phyloP scores from a whole-genome alignment of 1,140 invertebrate species.

The Drosophila repletoides region DNA sequence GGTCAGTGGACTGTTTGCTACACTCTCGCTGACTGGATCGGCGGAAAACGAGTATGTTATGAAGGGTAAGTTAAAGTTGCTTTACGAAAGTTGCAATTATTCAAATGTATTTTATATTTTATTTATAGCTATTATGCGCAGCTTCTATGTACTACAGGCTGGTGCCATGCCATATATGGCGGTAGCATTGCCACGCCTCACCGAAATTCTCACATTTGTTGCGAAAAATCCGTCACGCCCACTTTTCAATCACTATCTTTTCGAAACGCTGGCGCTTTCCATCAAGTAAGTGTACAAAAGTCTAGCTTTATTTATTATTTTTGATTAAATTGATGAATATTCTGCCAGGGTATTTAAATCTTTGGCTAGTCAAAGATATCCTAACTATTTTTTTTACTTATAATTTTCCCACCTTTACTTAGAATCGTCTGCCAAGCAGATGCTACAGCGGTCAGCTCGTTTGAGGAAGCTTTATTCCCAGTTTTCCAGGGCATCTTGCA shows the following conservation, averaged over 20 bases:
- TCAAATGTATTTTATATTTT: not conserved
- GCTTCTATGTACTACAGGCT: conserved; percentile 91
- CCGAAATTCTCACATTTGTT: conserved; percentile 91
- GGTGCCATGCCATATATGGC: conserved; percentile 91
- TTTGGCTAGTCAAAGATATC: too few species aligned
- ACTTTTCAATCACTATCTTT: conserved; percentile 98
- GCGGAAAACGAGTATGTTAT: conserved; percentile 98
- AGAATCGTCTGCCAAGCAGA: conserved; percentile 92
- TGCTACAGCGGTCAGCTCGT: conserved; percentile 90
- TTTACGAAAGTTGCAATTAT: not conserved
- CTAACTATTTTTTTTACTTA: not conserved
- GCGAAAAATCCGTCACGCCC: conserved; percentile 97
- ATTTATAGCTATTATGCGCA: conserved; percentile 91
- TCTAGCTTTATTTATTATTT: too few species aligned
- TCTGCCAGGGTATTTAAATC: too few species aligned
- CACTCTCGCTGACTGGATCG: conserved; percentile 88
- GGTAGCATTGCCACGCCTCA: conserved; percentile 91
- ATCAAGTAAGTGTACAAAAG: conserved; percentile 85
- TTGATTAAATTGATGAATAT: too few species aligned
- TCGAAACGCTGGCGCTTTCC: conserved; percentile 95
- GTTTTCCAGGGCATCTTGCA: conserved; percentile 96
- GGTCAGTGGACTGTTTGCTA: conserved; percentile 89
- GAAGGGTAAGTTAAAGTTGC: conserved; percentile 87
- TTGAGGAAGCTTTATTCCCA: conserved; percentile 95
- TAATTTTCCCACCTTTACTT: too few species aligned